Conservation (phyloP, 2,113 vertebrate species). For the Dascyllus trimaculatus region DNA sequence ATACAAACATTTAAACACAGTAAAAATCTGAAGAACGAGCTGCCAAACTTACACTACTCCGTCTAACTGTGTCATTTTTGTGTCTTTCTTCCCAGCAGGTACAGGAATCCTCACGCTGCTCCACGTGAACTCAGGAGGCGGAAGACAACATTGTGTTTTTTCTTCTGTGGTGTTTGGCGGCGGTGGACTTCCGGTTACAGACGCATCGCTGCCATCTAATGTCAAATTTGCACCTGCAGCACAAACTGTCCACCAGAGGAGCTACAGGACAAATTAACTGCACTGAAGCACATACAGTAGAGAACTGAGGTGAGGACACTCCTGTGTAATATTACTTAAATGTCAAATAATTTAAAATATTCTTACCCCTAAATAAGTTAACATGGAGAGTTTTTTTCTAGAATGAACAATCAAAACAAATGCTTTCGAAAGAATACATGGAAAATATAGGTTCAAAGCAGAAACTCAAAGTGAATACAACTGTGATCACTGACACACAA, state of each 20-base stretch:
- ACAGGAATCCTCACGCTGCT: background rate
- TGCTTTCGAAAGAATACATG: no score
- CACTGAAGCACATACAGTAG: no score
- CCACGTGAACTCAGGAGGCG: slow-evolving; percentile 56
- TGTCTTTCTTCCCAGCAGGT: background rate
- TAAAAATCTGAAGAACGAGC: background rate
- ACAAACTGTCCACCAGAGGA: background rate
- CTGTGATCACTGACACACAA: no score
- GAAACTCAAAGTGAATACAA: no score
- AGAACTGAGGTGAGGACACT: no score
- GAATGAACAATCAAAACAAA: no score
- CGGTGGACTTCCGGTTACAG: background rate
- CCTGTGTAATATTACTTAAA: no score
- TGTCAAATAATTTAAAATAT: no score
- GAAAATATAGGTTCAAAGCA: no score
- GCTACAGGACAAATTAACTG: background rate
- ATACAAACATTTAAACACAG: background rate
- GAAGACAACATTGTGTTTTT: slow-evolving; percentile 47
- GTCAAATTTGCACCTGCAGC: background rate
- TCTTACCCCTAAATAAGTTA: no score
- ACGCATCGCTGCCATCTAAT: slow-evolving; percentile 8
- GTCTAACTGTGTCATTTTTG: slow-evolving; percentile 70
- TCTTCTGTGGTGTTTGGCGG: background rate
- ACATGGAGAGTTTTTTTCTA: no score
- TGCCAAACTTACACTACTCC: slow-evolving; percentile 74